phyloP scores from a whole-genome alignment of 2,113 vertebrate species.

The Microtus montanus region DNA sequence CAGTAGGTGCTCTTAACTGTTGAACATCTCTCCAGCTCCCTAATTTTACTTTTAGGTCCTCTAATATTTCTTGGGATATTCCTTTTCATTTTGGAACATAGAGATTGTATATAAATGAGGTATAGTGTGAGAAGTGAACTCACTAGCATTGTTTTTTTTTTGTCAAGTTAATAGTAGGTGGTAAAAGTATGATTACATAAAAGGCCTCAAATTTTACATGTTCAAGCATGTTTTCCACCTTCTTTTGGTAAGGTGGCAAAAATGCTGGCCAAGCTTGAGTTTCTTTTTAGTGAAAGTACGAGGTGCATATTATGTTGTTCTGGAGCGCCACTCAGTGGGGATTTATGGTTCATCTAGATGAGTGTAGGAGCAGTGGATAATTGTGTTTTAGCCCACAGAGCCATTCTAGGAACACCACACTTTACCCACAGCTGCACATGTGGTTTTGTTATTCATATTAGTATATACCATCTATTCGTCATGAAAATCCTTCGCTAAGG shows the following conservation, averaged over 20 bases:
- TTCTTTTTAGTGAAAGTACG: constrained; percentile 91
- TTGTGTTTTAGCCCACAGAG: constrained; percentile 90
- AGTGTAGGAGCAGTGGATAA: constrained; percentile 91
- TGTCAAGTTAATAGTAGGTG: constrained; percentile 56
- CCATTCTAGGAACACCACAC: neutral
- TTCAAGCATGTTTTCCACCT: neutral
- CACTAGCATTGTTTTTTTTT: neutral
- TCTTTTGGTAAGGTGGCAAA: constrained; percentile 68
- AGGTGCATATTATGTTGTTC: constrained; percentile 83
- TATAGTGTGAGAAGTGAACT: neutral
- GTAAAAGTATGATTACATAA: constrained; percentile 58
- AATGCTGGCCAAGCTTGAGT: constrained; percentile 91
- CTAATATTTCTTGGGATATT: neutral
- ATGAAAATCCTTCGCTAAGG: neutral
- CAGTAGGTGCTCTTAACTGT: neutral
- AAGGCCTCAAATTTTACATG: constrained; percentile 23
- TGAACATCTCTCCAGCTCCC: neutral
- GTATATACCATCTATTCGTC: neutral
- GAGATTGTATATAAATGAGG: neutral
- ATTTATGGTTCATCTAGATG: constrained; percentile 89
- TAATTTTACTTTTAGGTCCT: neutral
- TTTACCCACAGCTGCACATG: neutral
- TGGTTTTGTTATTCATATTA: neutral
- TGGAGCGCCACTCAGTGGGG: constrained; percentile 88
- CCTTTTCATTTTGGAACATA: neutral